These are phyloP conservation scores for Trichogramma evanescens DNA, from an alignment of 2,888 invertebrate species.

Conservation along the genomic window DNA sequence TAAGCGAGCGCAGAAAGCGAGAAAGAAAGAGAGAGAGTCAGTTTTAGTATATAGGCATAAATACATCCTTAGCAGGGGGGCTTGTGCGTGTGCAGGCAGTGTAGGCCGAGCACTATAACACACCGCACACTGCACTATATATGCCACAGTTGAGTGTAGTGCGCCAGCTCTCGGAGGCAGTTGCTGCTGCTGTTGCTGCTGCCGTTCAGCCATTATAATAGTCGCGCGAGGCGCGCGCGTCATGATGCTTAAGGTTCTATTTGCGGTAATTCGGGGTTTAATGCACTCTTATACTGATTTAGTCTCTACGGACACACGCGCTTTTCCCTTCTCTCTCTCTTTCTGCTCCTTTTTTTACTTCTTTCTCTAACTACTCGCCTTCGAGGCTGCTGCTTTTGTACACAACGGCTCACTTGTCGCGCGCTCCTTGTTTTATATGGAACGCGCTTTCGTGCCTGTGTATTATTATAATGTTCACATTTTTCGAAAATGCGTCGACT, in stretches of 20 bases:
- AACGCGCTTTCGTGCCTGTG: no score
- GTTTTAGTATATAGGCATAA: conserved; percentile 40
- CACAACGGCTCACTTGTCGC: no score
- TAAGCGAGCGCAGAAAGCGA: no score
- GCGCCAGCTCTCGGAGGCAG: no score
- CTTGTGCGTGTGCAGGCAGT: conserved; percentile 18
- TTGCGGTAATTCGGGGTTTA: conserved; percentile 48
- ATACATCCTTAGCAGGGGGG: conserved; percentile 46
- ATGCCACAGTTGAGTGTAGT: no score
- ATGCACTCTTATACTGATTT: conserved; percentile 43
- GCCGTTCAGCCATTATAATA: conserved; percentile 41
- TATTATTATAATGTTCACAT: no score
- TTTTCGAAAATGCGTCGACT: no score
- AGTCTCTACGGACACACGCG: conserved; percentile 27
- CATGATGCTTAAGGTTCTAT: conserved; percentile 43
- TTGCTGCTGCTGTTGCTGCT: no score
- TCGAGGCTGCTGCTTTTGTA: no score
- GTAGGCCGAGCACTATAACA: no score
- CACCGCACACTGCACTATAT: no score
- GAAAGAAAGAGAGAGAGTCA: conserved; percentile 23
- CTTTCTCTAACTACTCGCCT: conserved; percentile 5
- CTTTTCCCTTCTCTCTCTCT: conserved; percentile 23
- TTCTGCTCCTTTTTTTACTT: conserved; percentile 4
- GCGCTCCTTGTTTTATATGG: no score
- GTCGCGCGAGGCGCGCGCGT: conserved; percentile 37